Conservation (phyloP, 2,888 invertebrate genomes). For the Cheilosia pagana region DNA sequence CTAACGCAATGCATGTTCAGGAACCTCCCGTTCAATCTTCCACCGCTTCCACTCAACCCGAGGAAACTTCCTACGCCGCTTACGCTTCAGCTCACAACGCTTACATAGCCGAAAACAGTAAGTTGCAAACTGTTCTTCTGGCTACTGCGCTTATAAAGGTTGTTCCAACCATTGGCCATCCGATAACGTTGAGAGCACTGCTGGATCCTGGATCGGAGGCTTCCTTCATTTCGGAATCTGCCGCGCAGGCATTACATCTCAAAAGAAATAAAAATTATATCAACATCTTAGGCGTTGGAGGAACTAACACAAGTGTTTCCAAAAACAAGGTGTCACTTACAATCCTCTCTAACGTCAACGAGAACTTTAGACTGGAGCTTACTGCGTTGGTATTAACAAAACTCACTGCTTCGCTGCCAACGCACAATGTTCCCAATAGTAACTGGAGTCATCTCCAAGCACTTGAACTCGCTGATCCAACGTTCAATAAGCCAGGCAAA, state of each 20-base stretch:
- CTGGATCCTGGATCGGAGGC: background rate
- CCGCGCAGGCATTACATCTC: background rate
- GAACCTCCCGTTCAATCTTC: background rate
- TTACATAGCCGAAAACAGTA: constrained; percentile 13
- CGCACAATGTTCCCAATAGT: background rate
- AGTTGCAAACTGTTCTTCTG: constrained; percentile 18
- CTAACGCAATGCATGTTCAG: background rate
- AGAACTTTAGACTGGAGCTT: background rate
- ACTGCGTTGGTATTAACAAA: constrained; percentile 1
- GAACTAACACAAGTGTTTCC: background rate
- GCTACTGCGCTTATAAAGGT: constrained; percentile 16
- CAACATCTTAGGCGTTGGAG: background rate
- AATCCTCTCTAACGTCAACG: background rate
- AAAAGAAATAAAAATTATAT: background rate
- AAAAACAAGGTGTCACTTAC: background rate
- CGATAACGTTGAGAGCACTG: background rate
- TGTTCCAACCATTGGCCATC: background rate
- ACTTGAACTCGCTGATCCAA: background rate
- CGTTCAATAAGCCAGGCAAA: background rate
- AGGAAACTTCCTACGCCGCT: background rate
- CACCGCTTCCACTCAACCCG: background rate
- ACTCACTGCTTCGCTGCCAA: background rate
- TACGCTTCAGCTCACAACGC: constrained; percentile 5
- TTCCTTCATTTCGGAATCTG: background rate
- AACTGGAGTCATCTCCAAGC: background rate